A percentile compares a stretch with the other conserved stretches of the same genome.
Conservation (phyloP, 2,888 invertebrate genomes). For the Protophormia terraenovae region DNA sequence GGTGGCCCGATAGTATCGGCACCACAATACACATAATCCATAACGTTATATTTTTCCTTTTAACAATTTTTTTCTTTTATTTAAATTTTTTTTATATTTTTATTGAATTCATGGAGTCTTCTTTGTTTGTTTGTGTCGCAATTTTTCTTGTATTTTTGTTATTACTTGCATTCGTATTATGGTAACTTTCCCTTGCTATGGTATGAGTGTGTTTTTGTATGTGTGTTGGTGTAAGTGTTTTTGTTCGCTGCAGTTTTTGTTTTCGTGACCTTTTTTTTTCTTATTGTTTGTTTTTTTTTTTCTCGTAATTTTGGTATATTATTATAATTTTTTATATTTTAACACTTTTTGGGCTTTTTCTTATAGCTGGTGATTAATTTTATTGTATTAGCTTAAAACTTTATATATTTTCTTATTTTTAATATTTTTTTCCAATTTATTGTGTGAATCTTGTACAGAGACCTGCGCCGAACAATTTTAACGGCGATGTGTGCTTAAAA, state of each 20-base stretch:
- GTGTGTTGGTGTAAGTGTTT: not conserved
- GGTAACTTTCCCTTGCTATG: conserved; percentile 53
- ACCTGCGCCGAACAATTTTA: too few species aligned
- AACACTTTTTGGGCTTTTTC: not conserved
- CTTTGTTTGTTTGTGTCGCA: conserved; percentile 59
- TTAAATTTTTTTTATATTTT: conserved; percentile 22
- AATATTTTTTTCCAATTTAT: not conserved
- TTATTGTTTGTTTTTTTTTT: conserved; percentile 25
- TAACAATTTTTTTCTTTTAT: conserved; percentile 17
- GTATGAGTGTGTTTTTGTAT: not conserved
- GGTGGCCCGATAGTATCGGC: conserved; percentile 77
- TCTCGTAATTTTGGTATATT: not conserved
- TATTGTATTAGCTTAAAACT: not conserved
- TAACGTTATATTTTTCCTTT: conserved; percentile 58
- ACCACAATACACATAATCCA: conserved; percentile 80
- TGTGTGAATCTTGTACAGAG: not conserved
- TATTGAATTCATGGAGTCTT: conserved; percentile 33
- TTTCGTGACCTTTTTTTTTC: conserved; percentile 47
- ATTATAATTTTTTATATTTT: not conserved
- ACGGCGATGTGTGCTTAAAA: too few species aligned
- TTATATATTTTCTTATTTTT: conserved; percentile 1
- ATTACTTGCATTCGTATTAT: conserved; percentile 51
- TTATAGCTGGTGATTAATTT: not conserved
- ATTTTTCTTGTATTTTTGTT: conserved; percentile 41
- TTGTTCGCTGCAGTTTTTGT: conserved; percentile 29